Percentiles rank a stretch among this genome's conserved stretches.
Conservation (phyloP, 37 sponge, comb jelly and placozoan genomes). For the Ephydatia muelleri region DNA sequence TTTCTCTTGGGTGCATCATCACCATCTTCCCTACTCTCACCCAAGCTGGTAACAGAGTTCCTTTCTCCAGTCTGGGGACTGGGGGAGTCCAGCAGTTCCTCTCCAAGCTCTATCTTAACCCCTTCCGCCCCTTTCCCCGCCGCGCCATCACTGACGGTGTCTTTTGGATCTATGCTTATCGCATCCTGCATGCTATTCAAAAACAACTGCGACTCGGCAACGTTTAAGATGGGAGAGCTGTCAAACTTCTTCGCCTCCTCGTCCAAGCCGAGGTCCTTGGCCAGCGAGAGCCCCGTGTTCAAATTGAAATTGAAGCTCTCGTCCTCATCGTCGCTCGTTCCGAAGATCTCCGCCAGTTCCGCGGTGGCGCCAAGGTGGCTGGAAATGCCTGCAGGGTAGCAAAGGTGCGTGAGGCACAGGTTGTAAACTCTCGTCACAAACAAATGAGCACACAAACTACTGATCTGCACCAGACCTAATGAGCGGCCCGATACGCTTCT, state of each 20-base stretch:
- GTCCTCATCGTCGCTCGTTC: conserved; percentile 69
- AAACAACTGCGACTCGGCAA: background rate
- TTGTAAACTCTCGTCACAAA: too few species aligned
- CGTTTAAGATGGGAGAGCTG: background rate
- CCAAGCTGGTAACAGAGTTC: background rate
- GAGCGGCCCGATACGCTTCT: too few species aligned
- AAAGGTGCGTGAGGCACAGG: too few species aligned
- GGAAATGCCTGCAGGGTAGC: background rate
- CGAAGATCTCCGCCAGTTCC: conserved; percentile 77
- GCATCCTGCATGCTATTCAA: conserved; percentile 4
- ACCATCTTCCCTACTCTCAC: background rate
- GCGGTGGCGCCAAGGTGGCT: background rate
- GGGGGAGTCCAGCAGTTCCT: too few species aligned
- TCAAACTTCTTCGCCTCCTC: conserved; percentile 8
- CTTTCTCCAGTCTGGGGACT: background rate
- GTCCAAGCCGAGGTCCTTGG: background rate
- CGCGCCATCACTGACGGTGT: too few species aligned
- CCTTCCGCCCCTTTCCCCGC: too few species aligned
- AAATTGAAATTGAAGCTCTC: conserved; percentile 45
- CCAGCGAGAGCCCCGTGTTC: conserved; percentile 3
- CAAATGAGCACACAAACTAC: too few species aligned
- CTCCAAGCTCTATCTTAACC: too few species aligned
- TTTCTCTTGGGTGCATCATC: background rate
- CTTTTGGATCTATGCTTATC: background rate
- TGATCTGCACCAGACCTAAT: too few species aligned